phyloP scores from a whole-genome alignment of 2,113 vertebrate species.

The Platanista minor region DNA sequence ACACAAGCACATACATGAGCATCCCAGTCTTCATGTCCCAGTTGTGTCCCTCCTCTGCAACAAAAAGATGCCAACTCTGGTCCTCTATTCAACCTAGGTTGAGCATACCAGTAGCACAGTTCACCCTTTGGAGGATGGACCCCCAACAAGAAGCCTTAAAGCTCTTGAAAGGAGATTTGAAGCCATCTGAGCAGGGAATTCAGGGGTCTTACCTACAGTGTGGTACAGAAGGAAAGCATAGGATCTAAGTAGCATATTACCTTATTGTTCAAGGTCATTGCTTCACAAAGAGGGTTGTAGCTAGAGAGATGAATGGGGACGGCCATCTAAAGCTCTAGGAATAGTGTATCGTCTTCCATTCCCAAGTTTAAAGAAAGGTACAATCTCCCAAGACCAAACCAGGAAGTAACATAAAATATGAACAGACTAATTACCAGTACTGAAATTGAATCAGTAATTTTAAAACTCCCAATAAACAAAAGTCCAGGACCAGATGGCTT shows the following conservation, averaged over 20 bases:
- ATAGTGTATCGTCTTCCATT: background rate
- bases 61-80: background rate
- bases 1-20: background rate
- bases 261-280: background rate
- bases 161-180: background rate
- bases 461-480: no score
- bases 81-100: background rate
- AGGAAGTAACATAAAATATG: no score
- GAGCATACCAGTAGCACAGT: background rate
- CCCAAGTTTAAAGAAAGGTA: background rate
- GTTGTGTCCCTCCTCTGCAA: background rate
- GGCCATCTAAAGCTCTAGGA: background rate
- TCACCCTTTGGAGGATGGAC: background rate
- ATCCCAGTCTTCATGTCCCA: background rate
- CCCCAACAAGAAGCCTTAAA: background rate
- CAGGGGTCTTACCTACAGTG: background rate
- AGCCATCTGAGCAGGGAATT: background rate
- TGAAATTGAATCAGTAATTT: no score
- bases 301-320: background rate
- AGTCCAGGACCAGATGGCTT: no score
- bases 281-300: background rate
- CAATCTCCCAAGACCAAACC: no score
- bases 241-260: background rate
- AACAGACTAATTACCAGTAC: no score
- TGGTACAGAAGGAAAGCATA: background rate